Base-by-base conservation (phyloP, 2,888 invertebrate species). In the Sesia apiformis region DNA sequence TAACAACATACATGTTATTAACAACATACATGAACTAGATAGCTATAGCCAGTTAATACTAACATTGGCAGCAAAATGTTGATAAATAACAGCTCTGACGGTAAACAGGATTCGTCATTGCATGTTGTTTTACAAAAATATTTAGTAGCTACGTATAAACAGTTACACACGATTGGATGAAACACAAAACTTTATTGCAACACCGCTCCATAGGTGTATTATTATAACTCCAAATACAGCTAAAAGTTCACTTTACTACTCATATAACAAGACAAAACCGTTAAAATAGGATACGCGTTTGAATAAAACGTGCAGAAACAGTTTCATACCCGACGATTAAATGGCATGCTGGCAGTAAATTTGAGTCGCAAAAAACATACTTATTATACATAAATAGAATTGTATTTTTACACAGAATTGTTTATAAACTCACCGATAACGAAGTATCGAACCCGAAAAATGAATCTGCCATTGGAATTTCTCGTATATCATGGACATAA, bases 401-500 rank as follows among this genome's bases (percentile, higher is more conserved):
- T 55, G 61, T 63, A 54, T 61, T 56, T 61, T 59, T 53, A 49
- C 7, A 56, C 63, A 66, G 64, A 72, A 71, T 63, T 61, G 54
- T 58, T 52, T 57, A 57, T 61, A 58, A 76, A 92, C 93, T 94
- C 89, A 95, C 95, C 91, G 93, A 93, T 90, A 92, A 78, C 84
- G 93, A 90, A 81, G 94, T 92, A 91, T 94, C 93, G 90, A 95
- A 94, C 90, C 93, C 94, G 92, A 95, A 95, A 93, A 95, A 95
- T 89, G 94, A 93, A 92, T 95, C 93, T 93, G 94, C 95, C 95
- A 95, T 95, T 93, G 84, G 87, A 83, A 79, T 80, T 87, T 87
- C 86, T 90, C 91, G 90, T 90, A 79, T 85, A 90, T 89, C 90
- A 90, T 90, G 90, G 80, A 90, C 90, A 84, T 89, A 91, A 90